Percentiles rank a stretch among this genome's conserved stretches.
phyloP scores from a whole-genome alignment of 1,140 invertebrate genomes.

The Drosophila cardini region DNA sequence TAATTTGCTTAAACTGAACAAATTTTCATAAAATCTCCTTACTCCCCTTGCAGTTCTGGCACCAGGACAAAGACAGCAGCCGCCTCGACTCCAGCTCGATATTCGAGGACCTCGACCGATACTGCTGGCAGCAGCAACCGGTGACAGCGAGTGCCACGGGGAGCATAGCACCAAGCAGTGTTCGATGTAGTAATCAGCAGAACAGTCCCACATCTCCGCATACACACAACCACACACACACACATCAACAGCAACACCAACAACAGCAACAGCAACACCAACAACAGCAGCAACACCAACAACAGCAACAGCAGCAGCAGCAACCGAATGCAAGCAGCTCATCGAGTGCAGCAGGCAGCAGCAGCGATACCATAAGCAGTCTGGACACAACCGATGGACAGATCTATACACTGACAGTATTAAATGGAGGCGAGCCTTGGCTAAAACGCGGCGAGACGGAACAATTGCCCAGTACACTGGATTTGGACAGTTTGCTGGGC shows the following conservation, averaged over 20 bases:
- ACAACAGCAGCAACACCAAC: constrained; percentile 72
- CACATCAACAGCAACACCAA: constrained; percentile 56
- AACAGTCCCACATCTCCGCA: constrained; percentile 63
- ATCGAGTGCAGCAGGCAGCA: constrained; percentile 68
- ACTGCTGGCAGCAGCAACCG: constrained; percentile 90
- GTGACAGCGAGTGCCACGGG: constrained; percentile 84
- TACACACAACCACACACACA: constrained; percentile 56
- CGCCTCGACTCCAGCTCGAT: constrained; percentile 89
- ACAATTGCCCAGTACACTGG: constrained; percentile 86
- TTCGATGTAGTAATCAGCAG: constrained; percentile 79
- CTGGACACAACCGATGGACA: constrained; percentile 86
- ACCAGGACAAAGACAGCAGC: constrained; percentile 88
- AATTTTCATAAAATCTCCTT: neutral
- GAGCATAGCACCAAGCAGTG: constrained; percentile 77
- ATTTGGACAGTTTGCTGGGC: constrained; percentile 88
- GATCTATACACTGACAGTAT: constrained; percentile 88
- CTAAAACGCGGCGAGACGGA: constrained; percentile 86
- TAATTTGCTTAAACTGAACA: too few relatives aligned
- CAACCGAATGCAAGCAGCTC: constrained; percentile 72
- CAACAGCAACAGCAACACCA: constrained; percentile 45
- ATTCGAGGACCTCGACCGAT: constrained; percentile 92
- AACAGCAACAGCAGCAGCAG: constrained; percentile 59
- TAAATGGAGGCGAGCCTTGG: constrained; percentile 86
- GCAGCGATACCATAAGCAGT: constrained; percentile 73
- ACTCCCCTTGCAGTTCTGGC: constrained; percentile 87